phyloP scores from a whole-genome alignment of 2,113 vertebrate species.

The Tenrec ecaudatus region DNA sequence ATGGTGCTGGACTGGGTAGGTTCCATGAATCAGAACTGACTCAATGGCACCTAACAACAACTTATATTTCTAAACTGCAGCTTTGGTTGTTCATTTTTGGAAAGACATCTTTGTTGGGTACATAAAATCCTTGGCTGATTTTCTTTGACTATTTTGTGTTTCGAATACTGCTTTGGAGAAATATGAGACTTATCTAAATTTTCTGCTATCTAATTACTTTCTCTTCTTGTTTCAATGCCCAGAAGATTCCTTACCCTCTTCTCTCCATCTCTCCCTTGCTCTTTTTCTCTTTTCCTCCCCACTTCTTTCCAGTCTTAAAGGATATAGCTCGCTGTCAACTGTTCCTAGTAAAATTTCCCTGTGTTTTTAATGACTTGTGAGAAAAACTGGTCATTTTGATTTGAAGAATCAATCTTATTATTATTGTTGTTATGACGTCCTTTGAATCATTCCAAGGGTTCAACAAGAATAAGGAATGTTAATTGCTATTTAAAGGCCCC shows the following conservation, averaged over 20 bases:
- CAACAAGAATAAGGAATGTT: too few species aligned
- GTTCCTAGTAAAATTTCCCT: not conserved
- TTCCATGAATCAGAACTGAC: too few species aligned
- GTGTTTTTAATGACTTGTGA: not conserved
- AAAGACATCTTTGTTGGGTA: not conserved
- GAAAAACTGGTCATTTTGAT: not conserved
- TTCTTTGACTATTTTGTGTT: not conserved
- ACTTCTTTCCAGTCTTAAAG: not conserved
- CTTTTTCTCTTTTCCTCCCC: not conserved
- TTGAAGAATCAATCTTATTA: not conserved
- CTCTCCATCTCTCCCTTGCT: not conserved
- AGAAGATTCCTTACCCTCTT: not conserved
- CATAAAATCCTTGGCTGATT: not conserved
- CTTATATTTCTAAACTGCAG: too few species aligned
- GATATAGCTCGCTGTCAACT: not conserved
- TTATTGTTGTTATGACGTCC: not conserved
- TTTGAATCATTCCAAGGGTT: too few species aligned
- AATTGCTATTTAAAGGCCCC: too few species aligned
- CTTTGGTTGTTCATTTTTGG: constrained; percentile 39
- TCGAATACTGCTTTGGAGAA: not conserved
- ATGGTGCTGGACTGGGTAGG: too few species aligned
- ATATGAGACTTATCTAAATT: not conserved
- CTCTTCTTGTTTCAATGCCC: not conserved
- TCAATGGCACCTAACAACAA: too few species aligned
- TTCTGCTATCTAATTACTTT: not conserved